Evolutionary conservation across 2,797 vertebrate genomes (phyloP).

Genomic region (Oryzias sinensis): DNA sequence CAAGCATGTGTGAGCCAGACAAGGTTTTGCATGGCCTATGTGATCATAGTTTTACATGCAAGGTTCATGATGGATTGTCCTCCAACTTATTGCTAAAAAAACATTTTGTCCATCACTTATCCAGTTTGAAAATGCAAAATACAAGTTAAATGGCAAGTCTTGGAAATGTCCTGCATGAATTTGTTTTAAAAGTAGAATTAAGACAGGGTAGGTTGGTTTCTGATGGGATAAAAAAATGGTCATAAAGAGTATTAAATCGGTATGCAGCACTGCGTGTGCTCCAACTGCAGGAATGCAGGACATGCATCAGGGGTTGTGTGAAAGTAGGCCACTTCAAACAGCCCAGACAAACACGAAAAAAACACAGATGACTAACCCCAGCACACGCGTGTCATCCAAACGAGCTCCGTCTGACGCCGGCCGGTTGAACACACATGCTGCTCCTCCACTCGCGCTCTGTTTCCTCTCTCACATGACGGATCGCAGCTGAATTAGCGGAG

Average conservation of each 20-base stretch:
- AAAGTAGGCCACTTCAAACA: constrained; percentile 55
- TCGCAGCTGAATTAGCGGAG: constrained; percentile 8
- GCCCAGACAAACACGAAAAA: constrained; percentile 14
- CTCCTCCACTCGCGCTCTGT: constrained; percentile 3
- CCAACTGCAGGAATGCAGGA: not conserved
- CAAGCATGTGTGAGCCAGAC: not conserved
- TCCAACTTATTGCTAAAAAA: not conserved
- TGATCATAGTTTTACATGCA: not conserved
- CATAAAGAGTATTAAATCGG: not conserved
- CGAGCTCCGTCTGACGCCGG: constrained; percentile 37
- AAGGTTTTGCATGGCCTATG: not conserved
- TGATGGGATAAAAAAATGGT: not conserved
- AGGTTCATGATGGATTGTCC: not conserved
- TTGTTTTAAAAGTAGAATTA: too few relatives aligned
- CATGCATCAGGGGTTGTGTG: constrained; percentile 24
- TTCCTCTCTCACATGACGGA: constrained; percentile 1
- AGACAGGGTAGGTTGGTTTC: too few relatives aligned
- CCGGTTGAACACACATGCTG: constrained; percentile 22
- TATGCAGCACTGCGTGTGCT: not conserved
- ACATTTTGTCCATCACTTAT: not conserved
- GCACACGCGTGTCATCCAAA: constrained; percentile 44
- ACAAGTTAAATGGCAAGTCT: not conserved
- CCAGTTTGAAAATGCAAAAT: not conserved
- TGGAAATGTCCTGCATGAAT: too few relatives aligned
- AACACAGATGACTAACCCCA: constrained; percentile 39